Conservation (phyloP, 2,797 vertebrate species). For the Aselliscus stoliczkanus region DNA sequence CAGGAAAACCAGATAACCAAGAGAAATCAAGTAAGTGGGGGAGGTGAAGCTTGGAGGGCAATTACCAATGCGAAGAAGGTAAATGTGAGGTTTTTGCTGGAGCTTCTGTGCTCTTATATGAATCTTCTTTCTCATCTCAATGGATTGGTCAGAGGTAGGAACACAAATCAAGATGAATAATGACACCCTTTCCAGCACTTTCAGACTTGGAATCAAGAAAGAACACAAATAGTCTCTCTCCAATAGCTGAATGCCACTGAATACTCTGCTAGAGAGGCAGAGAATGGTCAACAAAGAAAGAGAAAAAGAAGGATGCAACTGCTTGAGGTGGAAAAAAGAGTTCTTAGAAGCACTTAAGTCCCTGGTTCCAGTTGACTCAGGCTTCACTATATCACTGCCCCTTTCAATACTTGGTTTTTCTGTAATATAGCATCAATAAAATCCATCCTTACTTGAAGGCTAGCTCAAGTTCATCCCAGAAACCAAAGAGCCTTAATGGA, state of each 20-base stretch:
- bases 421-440: not conserved
- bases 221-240: not conserved
- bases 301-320: not conserved
- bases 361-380: not conserved
- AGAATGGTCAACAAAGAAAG: not conserved
- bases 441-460: not conserved
- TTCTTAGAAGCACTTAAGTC: not conserved
- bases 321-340: not conserved
- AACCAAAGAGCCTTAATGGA: not conserved
- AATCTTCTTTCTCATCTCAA: not conserved
- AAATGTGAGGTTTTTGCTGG: not conserved
- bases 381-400: not conserved
- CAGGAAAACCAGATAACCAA: not conserved
- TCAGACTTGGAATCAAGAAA: slow-evolving; percentile 6
- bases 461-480: not conserved
- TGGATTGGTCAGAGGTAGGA: not conserved
- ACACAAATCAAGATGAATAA: not conserved
- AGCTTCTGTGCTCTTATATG: not conserved
- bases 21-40: not conserved
- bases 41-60: not conserved
- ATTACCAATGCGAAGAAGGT: not conserved
- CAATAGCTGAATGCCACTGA: not conserved
- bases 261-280: not conserved
- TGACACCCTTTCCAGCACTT: not conserved
- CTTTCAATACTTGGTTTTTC: not conserved